Evolutionary conservation across 1,140 invertebrate genomes (phyloP).

Genomic region (Pantala flavescens): DNA sequence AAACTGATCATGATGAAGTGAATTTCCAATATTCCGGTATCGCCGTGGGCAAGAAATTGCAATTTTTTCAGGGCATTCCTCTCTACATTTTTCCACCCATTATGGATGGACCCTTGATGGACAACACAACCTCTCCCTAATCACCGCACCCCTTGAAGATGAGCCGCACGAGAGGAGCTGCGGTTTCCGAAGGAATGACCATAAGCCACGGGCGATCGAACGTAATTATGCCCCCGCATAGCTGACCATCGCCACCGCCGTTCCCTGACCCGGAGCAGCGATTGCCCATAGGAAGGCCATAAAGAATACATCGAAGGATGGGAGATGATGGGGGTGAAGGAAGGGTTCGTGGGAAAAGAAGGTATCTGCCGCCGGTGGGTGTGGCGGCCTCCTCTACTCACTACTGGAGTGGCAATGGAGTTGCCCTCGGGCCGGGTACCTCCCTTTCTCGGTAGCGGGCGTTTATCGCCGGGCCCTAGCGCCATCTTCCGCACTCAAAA

Average conservation of each 20-base stretch:
- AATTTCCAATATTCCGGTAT: too few relatives aligned
- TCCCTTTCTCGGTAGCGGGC: neutral
- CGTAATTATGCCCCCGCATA: neutral
- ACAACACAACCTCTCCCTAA: too few relatives aligned
- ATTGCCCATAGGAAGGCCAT: neutral
- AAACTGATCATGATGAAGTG: too few relatives aligned
- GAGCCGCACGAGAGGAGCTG: neutral
- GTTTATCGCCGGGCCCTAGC: neutral
- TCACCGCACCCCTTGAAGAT: too few relatives aligned
- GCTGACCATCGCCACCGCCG: neutral
- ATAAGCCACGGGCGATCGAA: neutral
- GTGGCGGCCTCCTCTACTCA: too few relatives aligned
- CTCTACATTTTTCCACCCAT: too few relatives aligned
- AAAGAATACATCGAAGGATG: neutral
- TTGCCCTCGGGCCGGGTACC: too few relatives aligned
- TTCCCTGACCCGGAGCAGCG: neutral
- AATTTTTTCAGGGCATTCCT: too few relatives aligned
- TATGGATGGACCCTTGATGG: too few relatives aligned
- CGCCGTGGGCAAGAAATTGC: too few relatives aligned
- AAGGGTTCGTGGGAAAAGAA: neutral
- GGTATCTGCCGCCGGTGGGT: too few relatives aligned
- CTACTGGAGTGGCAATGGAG: too few relatives aligned
- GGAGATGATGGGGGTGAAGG: neutral
- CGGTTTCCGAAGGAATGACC: neutral
- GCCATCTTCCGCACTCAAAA: neutral